phyloP scores from a whole-genome alignment of 2,797 vertebrate genomes.

The Lepidocolaptes lacrymiger region DNA sequence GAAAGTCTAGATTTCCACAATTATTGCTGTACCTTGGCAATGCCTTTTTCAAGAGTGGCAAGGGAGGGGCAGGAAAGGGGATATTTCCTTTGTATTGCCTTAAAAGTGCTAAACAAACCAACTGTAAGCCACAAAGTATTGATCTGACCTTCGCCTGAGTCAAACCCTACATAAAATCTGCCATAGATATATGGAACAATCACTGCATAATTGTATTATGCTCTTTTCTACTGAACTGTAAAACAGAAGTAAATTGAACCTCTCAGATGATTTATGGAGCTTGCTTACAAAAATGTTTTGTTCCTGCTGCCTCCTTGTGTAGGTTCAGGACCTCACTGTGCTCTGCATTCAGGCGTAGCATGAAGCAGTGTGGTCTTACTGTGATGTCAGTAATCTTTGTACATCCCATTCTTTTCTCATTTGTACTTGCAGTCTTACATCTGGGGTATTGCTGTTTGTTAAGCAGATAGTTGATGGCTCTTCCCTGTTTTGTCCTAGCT shows the following conservation, averaged over 20 bases:
- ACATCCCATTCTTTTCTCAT: neutral
- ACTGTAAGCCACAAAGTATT: neutral
- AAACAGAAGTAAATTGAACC: neutral
- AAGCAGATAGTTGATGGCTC: neutral
- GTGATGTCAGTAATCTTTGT: neutral
- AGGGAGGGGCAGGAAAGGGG: conserved; percentile 43
- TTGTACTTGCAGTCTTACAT: neutral
- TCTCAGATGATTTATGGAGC: neutral
- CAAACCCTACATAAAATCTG: neutral
- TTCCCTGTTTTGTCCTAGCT: neutral
- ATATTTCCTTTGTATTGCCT: conserved; percentile 27
- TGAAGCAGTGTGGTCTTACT: neutral
- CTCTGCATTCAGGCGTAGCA: neutral
- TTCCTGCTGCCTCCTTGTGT: neutral
- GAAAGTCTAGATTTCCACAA: neutral
- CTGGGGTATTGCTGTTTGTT: neutral
- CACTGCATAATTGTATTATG: neutral
- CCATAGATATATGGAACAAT: neutral
- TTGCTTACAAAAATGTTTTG: neutral
- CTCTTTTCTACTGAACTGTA: neutral
- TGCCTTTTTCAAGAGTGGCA: conserved; percentile 22
- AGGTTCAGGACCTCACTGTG: neutral
- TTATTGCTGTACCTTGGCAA: conserved; percentile 31
- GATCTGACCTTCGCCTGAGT: conserved; percentile 30
- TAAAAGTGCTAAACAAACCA: neutral